Percentiles rank a stretch among this genome's conserved stretches.
Evolutionary conservation across 1,140 invertebrate species (phyloP).

Genomic region (Aleiodes sp.): DNA sequence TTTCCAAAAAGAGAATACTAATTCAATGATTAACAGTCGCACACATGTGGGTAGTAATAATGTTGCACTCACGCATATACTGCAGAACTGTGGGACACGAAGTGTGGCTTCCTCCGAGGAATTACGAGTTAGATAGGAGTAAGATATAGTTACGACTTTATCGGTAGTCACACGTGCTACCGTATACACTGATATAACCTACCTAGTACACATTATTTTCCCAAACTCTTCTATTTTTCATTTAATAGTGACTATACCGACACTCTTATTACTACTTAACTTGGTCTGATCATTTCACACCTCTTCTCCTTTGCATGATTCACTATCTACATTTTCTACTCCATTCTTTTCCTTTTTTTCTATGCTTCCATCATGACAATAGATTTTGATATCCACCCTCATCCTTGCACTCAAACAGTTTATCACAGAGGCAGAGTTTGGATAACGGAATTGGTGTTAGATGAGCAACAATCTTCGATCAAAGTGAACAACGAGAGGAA

Average conservation of each 20-base stretch:
- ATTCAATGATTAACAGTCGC: background rate
- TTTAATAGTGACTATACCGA: background rate
- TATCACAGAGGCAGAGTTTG: background rate
- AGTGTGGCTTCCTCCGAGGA: background rate
- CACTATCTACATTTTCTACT: too few relatives aligned
- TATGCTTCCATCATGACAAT: background rate
- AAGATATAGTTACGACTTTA: slow-evolving; percentile 4
- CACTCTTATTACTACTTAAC: background rate
- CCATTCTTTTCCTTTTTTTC: background rate
- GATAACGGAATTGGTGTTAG: background rate
- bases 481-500: background rate
- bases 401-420: background rate
- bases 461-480: slow-evolving; percentile 24
- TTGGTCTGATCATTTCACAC: background rate
- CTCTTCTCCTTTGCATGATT: background rate
- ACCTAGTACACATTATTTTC: background rate
- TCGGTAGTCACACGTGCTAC: slow-evolving; percentile 1
- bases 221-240: background rate
- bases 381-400: background rate
- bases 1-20: background rate
- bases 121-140: slow-evolving; percentile 5
- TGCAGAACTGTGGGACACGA: background rate
- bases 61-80: too few relatives aligned
- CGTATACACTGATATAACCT: background rate
- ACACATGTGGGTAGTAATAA: slow-evolving; percentile 8